A percentile compares a stretch with the other conserved stretches of the same genome.
These are phyloP conservation scores for Cephalophus harveyi DNA, from an alignment of 2,113 vertebrate genomes.

Conservation along the genomic window DNA sequence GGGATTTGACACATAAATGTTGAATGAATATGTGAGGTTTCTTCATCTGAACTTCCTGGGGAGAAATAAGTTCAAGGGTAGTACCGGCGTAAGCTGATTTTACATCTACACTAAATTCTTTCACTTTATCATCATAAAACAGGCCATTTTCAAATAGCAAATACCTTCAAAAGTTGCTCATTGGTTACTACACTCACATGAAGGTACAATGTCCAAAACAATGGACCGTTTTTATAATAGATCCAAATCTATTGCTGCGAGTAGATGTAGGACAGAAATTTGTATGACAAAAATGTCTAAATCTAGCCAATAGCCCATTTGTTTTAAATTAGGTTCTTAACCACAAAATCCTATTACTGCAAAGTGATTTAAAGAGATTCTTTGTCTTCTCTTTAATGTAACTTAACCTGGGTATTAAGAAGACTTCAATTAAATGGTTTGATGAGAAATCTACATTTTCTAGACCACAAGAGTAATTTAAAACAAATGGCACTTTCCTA, in stretches of 20 bases:
- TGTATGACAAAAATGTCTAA: conserved; percentile 50
- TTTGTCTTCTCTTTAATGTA: conserved; percentile 52
- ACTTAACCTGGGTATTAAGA: conserved; percentile 61
- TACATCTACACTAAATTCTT: neutral
- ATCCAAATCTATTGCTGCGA: conserved; percentile 47
- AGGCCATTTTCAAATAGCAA: conserved; percentile 20
- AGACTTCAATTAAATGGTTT: conserved; percentile 59
- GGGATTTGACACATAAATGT: neutral
- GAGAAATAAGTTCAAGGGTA: neutral
- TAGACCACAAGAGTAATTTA: conserved; percentile 39
- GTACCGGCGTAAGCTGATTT: neutral
- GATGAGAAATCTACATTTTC: conserved; percentile 52
- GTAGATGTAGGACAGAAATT: conserved; percentile 48
- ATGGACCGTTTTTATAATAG: conserved; percentile 26
- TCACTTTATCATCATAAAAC: conserved; percentile 14
- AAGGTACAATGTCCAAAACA: conserved; percentile 16
- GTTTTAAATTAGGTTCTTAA: conserved; percentile 68
- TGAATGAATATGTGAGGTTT: neutral
- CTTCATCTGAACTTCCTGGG: neutral
- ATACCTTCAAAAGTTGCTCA: neutral
- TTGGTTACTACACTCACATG: neutral
- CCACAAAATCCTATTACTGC: conserved; percentile 61
- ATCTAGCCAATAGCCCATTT: conserved; percentile 59
- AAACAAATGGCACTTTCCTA: conserved; percentile 30
- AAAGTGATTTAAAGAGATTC: conserved; percentile 66